Percentiles rank a stretch among this genome's conserved stretches.
These are phyloP conservation scores for Gymnorhina tibicen DNA, from an alignment of 2,113 vertebrate species.

Conservation along the genomic window DNA sequence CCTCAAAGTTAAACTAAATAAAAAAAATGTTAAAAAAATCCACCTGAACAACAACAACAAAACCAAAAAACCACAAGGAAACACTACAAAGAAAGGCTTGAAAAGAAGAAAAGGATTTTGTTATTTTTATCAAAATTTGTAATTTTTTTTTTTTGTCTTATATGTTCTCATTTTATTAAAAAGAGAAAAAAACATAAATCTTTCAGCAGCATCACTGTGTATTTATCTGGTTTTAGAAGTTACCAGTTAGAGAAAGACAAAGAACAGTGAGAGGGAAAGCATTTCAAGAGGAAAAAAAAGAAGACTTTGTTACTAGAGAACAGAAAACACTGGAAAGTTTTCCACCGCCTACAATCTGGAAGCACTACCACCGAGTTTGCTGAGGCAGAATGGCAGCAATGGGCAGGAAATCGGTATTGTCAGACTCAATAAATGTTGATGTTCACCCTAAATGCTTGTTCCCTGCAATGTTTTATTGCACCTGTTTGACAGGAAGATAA, in stretches of 20 bases:
- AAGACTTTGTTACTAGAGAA: not conserved
- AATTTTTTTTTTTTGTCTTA: not conserved
- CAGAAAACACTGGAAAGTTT: not conserved
- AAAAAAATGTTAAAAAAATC: not conserved
- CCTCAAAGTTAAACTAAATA: not conserved
- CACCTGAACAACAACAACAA: accelerated
- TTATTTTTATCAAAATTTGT: not conserved
- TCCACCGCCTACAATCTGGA: not conserved
- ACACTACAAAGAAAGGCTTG: not conserved
- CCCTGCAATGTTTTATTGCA: not conserved
- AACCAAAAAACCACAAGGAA: accelerated
- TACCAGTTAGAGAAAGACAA: not conserved
- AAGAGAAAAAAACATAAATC: not conserved
- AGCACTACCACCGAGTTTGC: not conserved
- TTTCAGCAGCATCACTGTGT: not conserved
- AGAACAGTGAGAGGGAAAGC: not conserved
- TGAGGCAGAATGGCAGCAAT: not conserved
- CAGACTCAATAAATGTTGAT: not conserved
- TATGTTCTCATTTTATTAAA: not conserved
- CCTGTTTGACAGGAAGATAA: not conserved
- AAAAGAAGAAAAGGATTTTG: not conserved
- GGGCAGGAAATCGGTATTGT: not conserved
- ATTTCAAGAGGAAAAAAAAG: not conserved
- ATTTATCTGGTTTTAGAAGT: not conserved
- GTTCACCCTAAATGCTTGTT: not conserved